Conservation (phyloP, 2,113 vertebrate species). For the Poeciliopsis prolifica region DNA sequence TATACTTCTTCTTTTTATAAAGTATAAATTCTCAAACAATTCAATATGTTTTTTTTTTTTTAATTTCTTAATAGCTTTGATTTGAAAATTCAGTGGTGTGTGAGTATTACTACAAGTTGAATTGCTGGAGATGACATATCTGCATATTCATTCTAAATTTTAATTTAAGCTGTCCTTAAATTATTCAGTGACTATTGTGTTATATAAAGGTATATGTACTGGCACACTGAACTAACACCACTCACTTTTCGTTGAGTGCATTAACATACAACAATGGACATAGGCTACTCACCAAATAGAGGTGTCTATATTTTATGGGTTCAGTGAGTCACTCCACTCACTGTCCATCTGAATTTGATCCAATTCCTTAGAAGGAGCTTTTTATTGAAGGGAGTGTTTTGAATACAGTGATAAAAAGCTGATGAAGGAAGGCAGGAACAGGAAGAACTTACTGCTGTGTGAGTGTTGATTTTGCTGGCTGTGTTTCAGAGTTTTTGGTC, state of each 20-base stretch:
- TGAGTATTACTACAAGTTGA: neutral
- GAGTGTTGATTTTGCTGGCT: constrained; percentile 44
- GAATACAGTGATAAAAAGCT: constrained; percentile 12
- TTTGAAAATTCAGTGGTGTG: too few species aligned
- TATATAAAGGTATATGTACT: neutral
- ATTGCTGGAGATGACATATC: neutral
- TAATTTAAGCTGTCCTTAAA: neutral
- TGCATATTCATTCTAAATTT: neutral
- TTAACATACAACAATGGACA: neutral
- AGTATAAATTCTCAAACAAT: too few species aligned
- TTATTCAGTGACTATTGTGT: neutral
- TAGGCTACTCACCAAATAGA: constrained; percentile 13
- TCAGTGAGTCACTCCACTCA: constrained; percentile 26
- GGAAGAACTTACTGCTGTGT: constrained; percentile 17
- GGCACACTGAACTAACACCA: neutral
- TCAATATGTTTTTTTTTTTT: neutral
- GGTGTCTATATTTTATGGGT: neutral
- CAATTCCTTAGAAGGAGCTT: constrained; percentile 32
- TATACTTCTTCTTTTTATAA: too few species aligned
- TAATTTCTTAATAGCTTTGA: neutral
- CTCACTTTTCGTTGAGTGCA: neutral
- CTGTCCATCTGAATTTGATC: constrained; percentile 37
- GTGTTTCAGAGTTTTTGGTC: constrained; percentile 35
- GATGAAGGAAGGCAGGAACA: constrained; percentile 13
- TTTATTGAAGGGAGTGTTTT: constrained; percentile 11